Evolutionary conservation across 2,113 vertebrate genomes (phyloP).

Genomic region (Pardalotus punctatus): DNA sequence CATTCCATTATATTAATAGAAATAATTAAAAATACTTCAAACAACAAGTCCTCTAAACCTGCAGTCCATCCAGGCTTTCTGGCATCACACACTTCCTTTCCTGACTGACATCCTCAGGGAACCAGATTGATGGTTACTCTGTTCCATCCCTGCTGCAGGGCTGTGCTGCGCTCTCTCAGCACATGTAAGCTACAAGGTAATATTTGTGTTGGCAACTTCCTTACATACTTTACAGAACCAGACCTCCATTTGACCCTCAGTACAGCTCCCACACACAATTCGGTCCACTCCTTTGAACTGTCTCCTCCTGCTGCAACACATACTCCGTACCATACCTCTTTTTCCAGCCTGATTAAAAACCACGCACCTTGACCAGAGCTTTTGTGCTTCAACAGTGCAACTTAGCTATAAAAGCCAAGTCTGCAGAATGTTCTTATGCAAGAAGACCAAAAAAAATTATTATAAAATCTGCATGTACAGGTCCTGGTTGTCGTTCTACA

Average conservation of each 20-base stretch:
- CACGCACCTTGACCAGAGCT: not conserved
- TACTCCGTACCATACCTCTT: not conserved
- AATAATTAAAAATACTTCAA: constrained; percentile 53
- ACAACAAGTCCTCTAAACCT: not conserved
- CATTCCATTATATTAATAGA: not conserved
- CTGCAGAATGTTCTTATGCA: not conserved
- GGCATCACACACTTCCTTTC: not conserved
- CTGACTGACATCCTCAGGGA: constrained; percentile 34
- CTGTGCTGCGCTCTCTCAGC: not conserved
- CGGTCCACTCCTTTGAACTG: not conserved
- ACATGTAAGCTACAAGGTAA: constrained; percentile 42
- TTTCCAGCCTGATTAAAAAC: not conserved
- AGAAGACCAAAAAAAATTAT: not conserved
- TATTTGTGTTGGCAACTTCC: constrained; percentile 56
- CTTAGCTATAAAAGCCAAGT: not conserved
- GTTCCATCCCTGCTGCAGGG: not conserved
- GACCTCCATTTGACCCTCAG: constrained; percentile 38
- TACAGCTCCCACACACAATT: constrained; percentile 24
- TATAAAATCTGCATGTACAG: not conserved
- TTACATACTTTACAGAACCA: constrained; percentile 33
- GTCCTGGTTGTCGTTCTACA: not conserved
- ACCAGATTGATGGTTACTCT: not conserved
- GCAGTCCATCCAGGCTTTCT: constrained; percentile 6
- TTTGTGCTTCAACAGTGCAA: not conserved
- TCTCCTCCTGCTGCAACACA: not conserved